Conservation (phyloP, 2,113 vertebrate species). For the Rhinoderma darwinii region DNA sequence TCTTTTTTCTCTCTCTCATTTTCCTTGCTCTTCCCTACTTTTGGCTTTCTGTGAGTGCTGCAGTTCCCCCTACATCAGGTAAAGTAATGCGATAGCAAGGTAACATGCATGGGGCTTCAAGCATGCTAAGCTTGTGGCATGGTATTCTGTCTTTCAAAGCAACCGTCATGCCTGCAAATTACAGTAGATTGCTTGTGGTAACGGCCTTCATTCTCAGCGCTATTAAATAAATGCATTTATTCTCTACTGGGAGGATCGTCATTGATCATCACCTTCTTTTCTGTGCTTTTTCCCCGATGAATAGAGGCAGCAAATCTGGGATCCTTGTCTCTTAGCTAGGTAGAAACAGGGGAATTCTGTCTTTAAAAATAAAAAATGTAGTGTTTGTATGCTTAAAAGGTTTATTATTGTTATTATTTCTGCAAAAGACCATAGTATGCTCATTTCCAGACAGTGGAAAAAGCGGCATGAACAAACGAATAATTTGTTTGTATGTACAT, state of each 20-base stretch:
- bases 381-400: neutral
- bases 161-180: neutral
- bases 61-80: conserved; percentile 86
- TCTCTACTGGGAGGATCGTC: neutral
- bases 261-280: neutral
- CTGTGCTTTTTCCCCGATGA: neutral
- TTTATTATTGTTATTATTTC: neutral
- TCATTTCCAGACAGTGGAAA: neutral
- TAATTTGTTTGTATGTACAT: neutral
- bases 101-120: conserved; percentile 73
- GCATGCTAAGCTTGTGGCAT: conserved; percentile 32
- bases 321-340: neutral
- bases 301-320: neutral
- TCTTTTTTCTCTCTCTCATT: conserved; percentile 53
- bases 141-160: neutral
- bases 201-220: neutral
- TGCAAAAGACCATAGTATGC: neutral
- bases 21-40: conserved; percentile 70
- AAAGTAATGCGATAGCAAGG: conserved; percentile 81
- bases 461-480: no score
- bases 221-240: conserved; percentile 12
- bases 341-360: neutral
- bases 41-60: conserved; percentile 75
- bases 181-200: conserved; percentile 15
- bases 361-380: neutral